Base-by-base conservation (phyloP, 2,113 vertebrate species). In the Apistogramma diplotaenia region DNA sequence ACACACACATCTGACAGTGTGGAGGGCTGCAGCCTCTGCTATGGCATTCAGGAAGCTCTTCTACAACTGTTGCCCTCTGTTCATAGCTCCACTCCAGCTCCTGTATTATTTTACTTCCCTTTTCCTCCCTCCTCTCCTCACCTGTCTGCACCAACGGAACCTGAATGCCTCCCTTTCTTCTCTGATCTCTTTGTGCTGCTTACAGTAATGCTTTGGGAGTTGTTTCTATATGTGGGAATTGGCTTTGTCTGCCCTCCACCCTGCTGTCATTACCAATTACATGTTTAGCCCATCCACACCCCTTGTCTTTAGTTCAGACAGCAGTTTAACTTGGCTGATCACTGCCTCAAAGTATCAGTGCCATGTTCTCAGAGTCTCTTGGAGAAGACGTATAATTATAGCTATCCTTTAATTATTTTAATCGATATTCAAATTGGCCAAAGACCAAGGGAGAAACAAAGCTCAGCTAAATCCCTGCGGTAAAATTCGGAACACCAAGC, bases 21-120 rank as follows among this genome's bases (percentile, higher is more conserved):
- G 79, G 33, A 78, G 83, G 81, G 37, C 84, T 81, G 27, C 83
- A 82, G 88, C 82, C 75, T 83, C 76, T 78, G 87, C 81, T 75
- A 65, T 93, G 92, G 90, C 83, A 93, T 94, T 89, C 83, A 78
- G 87, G 86, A 81, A 77, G 74, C 85, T 93, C 85, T 79, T 79
- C 85, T 78, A 85, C 92, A 94, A 94, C 93, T 93, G 91, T 91
- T 40, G 85, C 87, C 80, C 89, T 79, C 91, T 81, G 87, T 93
- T 90, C 85, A 85, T 88, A 86, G 79, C 82, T 87, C 85, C 89
- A 79, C 79, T 82, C 65, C 27, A 65, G 62, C 67, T 78, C 13
- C 80, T 83, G 71, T 40, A 67, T 83, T 79, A 83, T 85, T 89
- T 76, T 40, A 55, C 82, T 74, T 85, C 88, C 82, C 72, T 82